Evolutionary conservation across 2,797 vertebrate species (phyloP).

Genomic region (Acanthurus lineatus): DNA sequence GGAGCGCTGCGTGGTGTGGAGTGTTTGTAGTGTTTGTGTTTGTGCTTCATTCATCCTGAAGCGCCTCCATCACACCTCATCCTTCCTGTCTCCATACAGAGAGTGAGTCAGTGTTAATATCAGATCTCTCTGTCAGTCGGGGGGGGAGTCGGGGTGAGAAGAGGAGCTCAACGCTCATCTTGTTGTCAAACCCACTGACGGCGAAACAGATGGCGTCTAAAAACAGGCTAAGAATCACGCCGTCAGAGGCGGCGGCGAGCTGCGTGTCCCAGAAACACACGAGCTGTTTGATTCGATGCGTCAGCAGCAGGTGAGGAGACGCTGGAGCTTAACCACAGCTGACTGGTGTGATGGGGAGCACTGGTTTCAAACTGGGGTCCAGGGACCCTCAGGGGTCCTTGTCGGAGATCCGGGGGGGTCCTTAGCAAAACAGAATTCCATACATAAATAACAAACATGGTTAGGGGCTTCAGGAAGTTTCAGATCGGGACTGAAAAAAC

Average conservation of each 20-base stretch:
- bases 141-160: not conserved
- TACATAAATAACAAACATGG: too few species aligned
- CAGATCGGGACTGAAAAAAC: too few species aligned
- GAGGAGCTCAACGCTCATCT: constrained; percentile 17
- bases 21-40: not conserved
- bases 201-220: constrained; percentile 20
- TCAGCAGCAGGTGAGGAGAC: constrained; percentile 3
- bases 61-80: constrained; percentile 2
- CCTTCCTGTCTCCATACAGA: not conserved
- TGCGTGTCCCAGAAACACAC: not conserved
- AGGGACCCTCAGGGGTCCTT: too few species aligned
- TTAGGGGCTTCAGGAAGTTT: too few species aligned
- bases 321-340: not conserved
- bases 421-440: too few species aligned
- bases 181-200: not conserved
- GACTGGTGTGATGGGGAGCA: not conserved
- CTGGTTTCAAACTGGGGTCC: too few species aligned
- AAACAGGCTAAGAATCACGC: constrained; percentile 16
- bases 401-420: too few species aligned
- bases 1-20: too few species aligned
- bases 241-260: constrained; percentile 5
- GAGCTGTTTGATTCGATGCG: not conserved
- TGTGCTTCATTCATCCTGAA: not conserved
- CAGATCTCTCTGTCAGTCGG: constrained; percentile 13
- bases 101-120: constrained; percentile 35